A percentile compares a stretch with the other conserved stretches of the same genome.
phyloP scores from a whole-genome alignment of 1,140 invertebrate genomes.

The Chelonus insularis region DNA sequence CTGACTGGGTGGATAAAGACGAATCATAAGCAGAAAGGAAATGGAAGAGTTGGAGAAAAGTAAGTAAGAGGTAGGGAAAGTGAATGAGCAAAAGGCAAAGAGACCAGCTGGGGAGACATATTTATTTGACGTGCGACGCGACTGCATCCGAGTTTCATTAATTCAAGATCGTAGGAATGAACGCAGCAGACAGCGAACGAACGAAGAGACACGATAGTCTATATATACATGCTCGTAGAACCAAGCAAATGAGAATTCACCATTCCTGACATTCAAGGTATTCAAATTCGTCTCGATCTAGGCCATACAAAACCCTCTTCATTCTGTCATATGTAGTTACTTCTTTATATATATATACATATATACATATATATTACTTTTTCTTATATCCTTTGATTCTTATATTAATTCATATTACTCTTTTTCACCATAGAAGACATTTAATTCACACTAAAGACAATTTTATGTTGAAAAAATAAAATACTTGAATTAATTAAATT shows the following conservation, averaged over 20 bases:
- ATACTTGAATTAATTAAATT: slow-evolving; percentile 32
- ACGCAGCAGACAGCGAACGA: slow-evolving; percentile 48
- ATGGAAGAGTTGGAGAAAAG: too few relatives aligned
- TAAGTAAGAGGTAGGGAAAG: neutral
- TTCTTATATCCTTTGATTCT: neutral
- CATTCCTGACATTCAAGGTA: slow-evolving; percentile 55
- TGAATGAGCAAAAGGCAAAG: slow-evolving; percentile 31
- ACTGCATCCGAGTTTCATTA: slow-evolving; percentile 62
- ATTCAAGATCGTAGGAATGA: slow-evolving; percentile 62
- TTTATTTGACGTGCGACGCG: slow-evolving; percentile 62
- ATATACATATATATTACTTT: neutral
- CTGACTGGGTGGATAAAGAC: too few relatives aligned
- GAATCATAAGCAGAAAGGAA: too few relatives aligned
- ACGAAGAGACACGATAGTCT: too few relatives aligned
- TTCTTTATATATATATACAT: neutral
- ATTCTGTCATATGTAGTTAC: neutral
- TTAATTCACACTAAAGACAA: too few relatives aligned
- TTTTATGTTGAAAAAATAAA: slow-evolving; percentile 53
- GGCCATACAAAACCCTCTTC: slow-evolving; percentile 42
- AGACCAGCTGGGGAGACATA: slow-evolving; percentile 49
- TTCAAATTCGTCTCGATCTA: slow-evolving; percentile 57
- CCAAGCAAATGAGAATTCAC: slow-evolving; percentile 57
- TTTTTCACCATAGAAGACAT: too few relatives aligned
- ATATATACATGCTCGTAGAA: slow-evolving; percentile 39
- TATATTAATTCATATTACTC: neutral